A percentile compares a stretch with the other conserved stretches of the same genome.
phyloP scores from a whole-genome alignment of 2,797 vertebrate genomes.

The Malurus leucopterus region DNA sequence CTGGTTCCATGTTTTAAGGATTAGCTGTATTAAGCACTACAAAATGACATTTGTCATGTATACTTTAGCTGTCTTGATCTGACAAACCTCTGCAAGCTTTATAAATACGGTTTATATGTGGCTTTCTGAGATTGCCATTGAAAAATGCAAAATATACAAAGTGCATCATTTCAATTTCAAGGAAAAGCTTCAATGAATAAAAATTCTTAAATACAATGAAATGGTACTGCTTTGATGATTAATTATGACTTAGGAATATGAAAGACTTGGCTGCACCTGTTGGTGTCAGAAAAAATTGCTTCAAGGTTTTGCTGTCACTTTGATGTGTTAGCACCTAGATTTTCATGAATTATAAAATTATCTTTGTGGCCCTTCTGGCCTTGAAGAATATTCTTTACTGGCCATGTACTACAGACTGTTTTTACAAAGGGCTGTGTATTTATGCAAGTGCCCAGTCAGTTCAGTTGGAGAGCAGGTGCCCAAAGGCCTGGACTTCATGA shows the following conservation, averaged over 20 bases:
- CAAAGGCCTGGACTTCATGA: background rate
- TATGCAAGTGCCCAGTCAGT: background rate
- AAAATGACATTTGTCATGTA: conserved; percentile 54
- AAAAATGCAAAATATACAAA: background rate
- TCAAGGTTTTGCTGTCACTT: background rate
- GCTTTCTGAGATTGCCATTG: background rate
- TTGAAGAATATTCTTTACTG: background rate
- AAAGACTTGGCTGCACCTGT: background rate
- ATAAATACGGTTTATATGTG: background rate
- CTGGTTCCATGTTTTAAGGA: conserved; percentile 22
- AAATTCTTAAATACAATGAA: background rate
- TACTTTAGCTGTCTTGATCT: conserved; percentile 23
- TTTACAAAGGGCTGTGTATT: background rate
- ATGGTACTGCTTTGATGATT: background rate
- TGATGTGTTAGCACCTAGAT: background rate
- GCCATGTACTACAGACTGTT: background rate
- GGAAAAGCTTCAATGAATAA: background rate
- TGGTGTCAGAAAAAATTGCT: background rate
- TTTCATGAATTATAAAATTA: background rate
- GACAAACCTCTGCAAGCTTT: conserved; percentile 18
- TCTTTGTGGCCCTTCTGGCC: background rate
- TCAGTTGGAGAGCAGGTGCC: background rate
- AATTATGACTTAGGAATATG: background rate
- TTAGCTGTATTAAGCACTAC: conserved; percentile 31
- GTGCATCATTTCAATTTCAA: background rate